Evolutionary conservation across 2,888 invertebrate genomes (phyloP).

Genomic region (Notocelia uddmanniana): DNA sequence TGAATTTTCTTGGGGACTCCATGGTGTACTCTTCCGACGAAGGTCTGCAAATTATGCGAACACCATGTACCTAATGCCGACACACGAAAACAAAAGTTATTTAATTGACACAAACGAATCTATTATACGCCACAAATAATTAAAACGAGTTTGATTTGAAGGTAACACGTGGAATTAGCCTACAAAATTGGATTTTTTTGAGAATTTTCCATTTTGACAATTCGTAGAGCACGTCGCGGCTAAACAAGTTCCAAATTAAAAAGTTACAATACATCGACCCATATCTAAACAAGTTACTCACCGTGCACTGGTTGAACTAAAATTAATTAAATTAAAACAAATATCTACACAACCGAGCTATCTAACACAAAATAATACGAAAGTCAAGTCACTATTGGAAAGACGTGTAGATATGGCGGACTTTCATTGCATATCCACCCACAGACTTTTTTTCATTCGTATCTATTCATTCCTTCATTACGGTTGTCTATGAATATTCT

Average conservation of each 20-base stretch:
- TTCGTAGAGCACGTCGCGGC: slow-evolving; percentile 74
- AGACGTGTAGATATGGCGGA: slow-evolving; percentile 73
- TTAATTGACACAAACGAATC: slow-evolving; percentile 45
- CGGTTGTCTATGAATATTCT: slow-evolving; percentile 54
- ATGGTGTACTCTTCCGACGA: slow-evolving; percentile 79
- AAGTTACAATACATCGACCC: slow-evolving; percentile 60
- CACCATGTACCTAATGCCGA: slow-evolving; percentile 58
- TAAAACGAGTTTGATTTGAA: slow-evolving; percentile 51
- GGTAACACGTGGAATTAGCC: slow-evolving; percentile 60
- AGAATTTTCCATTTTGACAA: slow-evolving; percentile 79
- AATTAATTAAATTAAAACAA: slow-evolving; percentile 80
- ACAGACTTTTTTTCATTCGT: slow-evolving; percentile 58
- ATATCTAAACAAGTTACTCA: slow-evolving; percentile 65
- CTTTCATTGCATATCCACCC: slow-evolving; percentile 68
- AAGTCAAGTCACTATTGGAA: slow-evolving; percentile 82
- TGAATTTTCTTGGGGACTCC: slow-evolving; percentile 91
- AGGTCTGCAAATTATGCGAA: slow-evolving; percentile 64
- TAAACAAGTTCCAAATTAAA: slow-evolving; percentile 69
- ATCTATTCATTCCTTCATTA: slow-evolving; percentile 57
- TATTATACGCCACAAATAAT: slow-evolving; percentile 53
- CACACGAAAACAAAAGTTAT: slow-evolving; percentile 52
- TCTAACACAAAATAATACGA: slow-evolving; percentile 80
- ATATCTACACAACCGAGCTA: slow-evolving; percentile 76
- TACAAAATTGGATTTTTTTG: slow-evolving; percentile 63
- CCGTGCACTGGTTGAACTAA: slow-evolving; percentile 74